phyloP scores from a whole-genome alignment of 1,140 invertebrate genomes.

The Drosophila neocordata region DNA sequence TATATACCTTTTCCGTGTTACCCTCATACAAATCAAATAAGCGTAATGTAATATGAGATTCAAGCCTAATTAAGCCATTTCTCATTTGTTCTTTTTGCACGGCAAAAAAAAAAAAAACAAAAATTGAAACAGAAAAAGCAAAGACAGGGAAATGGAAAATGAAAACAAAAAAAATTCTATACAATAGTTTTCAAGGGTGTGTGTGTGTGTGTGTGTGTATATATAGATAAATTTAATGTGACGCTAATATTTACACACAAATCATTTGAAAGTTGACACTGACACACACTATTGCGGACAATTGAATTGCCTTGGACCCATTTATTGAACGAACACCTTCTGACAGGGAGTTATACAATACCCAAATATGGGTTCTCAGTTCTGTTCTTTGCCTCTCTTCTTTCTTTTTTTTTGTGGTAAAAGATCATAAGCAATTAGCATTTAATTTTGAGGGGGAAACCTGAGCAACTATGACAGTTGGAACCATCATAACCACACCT shows the following conservation, averaged over 20 bases:
- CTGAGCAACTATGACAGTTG: constrained; percentile 68
- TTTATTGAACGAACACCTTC: neutral
- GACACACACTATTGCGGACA: constrained; percentile 47
- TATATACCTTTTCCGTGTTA: neutral
- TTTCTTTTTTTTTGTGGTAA: constrained; percentile 44
- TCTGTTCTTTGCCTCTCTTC: too few species aligned
- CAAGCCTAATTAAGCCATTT: constrained; percentile 70
- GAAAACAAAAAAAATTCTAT: constrained; percentile 9
- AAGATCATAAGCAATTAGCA: constrained; percentile 78
- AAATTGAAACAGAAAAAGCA: constrained; percentile 9
- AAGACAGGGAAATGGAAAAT: constrained; percentile 32
- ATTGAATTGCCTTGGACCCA: constrained; percentile 42
- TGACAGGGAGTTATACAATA: constrained; percentile 55
- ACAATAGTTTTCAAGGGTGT: neutral
- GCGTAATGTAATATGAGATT: constrained; percentile 48
- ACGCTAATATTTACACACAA: constrained; percentile 57
- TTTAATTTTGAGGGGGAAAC: constrained; percentile 52
- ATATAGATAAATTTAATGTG: constrained; percentile 62
- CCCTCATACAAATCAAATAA: neutral
- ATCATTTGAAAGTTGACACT: constrained; percentile 75
- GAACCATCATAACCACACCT: constrained; percentile 39
- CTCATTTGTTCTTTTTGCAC: constrained; percentile 31
- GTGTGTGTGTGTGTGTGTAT: constrained; percentile 58
- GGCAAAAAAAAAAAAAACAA: constrained; percentile 38
- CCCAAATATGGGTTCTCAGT: constrained; percentile 60